Percentiles rank a stretch among this genome's conserved stretches.
These are phyloP conservation scores for Laterallus jamaicensis DNA, from an alignment of 2,113 vertebrate species.

Conservation along the genomic window DNA sequence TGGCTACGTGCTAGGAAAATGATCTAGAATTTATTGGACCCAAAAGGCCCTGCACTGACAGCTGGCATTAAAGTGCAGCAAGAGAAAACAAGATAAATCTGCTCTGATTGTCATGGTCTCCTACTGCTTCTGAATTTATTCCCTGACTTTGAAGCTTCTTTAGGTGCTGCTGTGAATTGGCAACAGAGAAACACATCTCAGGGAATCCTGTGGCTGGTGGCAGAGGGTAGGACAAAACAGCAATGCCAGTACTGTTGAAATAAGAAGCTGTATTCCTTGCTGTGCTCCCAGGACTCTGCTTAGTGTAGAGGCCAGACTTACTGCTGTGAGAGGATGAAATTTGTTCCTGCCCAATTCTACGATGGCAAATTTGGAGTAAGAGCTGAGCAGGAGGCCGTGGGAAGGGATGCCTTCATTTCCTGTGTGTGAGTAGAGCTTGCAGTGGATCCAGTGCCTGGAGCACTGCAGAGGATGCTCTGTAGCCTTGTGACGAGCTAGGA, in stretches of 20 bases:
- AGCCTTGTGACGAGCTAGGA: background rate
- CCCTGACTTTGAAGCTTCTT: background rate
- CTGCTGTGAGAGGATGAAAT: background rate
- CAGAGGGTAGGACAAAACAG: background rate
- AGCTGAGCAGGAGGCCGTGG: background rate
- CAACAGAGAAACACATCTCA: background rate
- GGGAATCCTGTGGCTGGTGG: background rate
- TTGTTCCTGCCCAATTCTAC: background rate
- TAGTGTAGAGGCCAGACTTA: background rate
- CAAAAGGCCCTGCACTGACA: background rate
- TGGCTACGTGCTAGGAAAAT: background rate
- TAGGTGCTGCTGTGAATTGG: background rate
- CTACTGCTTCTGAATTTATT: background rate
- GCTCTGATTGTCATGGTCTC: background rate
- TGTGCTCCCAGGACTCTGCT: background rate
- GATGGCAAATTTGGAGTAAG: background rate
- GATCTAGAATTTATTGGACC: background rate
- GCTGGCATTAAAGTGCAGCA: background rate
- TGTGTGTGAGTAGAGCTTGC: accelerated
- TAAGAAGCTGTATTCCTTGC: background rate
- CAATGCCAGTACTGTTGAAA: background rate
- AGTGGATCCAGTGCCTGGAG: background rate
- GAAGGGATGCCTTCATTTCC: background rate
- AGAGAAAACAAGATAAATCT: background rate
- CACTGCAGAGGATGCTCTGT: background rate